phyloP scores from a whole-genome alignment of 2,113 vertebrate species.

The Anarrhichthys ocellatus region DNA sequence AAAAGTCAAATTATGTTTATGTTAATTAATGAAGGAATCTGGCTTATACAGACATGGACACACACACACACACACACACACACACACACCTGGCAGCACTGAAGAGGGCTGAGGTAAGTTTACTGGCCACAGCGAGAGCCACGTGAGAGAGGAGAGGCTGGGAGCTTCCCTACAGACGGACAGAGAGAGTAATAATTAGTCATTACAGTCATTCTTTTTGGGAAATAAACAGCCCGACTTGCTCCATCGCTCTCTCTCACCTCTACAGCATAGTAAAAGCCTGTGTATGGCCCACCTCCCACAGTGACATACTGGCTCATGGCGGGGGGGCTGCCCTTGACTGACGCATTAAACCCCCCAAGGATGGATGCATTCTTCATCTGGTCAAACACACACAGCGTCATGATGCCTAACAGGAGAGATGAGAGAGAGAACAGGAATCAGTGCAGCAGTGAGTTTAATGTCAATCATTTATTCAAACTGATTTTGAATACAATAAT shows the following conservation, averaged over 20 bases:
- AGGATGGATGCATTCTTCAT: conserved; percentile 99
- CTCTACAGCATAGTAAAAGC: conserved; percentile 98
- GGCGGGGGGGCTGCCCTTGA: conserved; percentile 95
- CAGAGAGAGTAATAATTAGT: neutral
- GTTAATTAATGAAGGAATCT: too few relatives aligned
- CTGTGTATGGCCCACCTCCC: conserved; percentile 93
- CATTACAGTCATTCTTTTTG: neutral
- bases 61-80: conserved; percentile 72
- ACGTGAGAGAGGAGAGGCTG: conserved; percentile 97
- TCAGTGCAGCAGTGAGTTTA: neutral
- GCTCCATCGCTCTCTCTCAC: conserved; percentile 71
- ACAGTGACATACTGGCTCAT: conserved; percentile 98
- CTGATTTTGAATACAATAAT: neutral
- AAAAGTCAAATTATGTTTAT: neutral
- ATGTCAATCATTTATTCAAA: neutral
- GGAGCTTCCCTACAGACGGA: conserved; percentile 89
- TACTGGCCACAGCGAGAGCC: conserved; percentile 97
- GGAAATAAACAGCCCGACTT: neutral
- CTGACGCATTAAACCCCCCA: conserved; percentile 93
- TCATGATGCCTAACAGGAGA: conserved; percentile 88
- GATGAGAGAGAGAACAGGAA: conserved; percentile 19
- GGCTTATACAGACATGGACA: neutral
- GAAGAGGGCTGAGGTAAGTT: conserved; percentile 97
- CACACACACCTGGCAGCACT: conserved; percentile 92
- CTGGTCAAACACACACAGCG: conserved; percentile 96